phyloP scores from a whole-genome alignment of 2,113 vertebrate species.

The Grammomys dolichurus region DNA sequence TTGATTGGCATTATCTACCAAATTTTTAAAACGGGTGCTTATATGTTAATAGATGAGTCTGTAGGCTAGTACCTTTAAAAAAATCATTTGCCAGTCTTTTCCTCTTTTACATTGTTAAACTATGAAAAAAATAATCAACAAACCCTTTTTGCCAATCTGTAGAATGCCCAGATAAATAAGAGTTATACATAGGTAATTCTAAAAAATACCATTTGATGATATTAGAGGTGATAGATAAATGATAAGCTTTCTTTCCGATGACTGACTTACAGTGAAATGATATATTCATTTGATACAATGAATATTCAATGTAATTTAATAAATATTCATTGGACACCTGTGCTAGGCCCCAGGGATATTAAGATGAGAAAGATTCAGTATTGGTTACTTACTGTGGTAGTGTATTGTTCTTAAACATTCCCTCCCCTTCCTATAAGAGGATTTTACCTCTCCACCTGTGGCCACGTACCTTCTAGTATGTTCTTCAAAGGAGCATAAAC shows the following conservation, averaged over 20 bases:
- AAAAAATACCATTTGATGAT: constrained; percentile 62
- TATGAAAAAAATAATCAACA: constrained; percentile 43
- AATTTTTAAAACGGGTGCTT: constrained; percentile 49
- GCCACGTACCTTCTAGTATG: background rate
- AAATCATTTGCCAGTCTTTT: constrained; percentile 52
- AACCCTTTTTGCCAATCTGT: constrained; percentile 64
- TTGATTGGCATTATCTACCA: constrained; percentile 45
- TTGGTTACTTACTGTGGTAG: constrained; percentile 59
- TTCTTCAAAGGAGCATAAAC: background rate
- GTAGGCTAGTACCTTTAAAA: constrained; percentile 35
- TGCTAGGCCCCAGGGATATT: constrained; percentile 75
- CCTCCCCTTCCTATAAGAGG: background rate
- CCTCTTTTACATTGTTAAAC: constrained; percentile 25
- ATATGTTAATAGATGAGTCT: constrained; percentile 34
- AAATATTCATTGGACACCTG: constrained; percentile 85
- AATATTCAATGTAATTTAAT: constrained; percentile 81
- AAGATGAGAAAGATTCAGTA: constrained; percentile 71
- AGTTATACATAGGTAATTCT: constrained; percentile 62
- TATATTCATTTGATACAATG: constrained; percentile 80
- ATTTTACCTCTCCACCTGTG: background rate
- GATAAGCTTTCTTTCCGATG: constrained; percentile 74
- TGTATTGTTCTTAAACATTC: constrained; percentile 65
- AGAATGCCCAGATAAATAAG: constrained; percentile 48
- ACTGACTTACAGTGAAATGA: constrained; percentile 74
- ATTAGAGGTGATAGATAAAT: constrained; percentile 65